phyloP scores from a whole-genome alignment of 2,888 invertebrate genomes.

The Acleris emargana region DNA sequence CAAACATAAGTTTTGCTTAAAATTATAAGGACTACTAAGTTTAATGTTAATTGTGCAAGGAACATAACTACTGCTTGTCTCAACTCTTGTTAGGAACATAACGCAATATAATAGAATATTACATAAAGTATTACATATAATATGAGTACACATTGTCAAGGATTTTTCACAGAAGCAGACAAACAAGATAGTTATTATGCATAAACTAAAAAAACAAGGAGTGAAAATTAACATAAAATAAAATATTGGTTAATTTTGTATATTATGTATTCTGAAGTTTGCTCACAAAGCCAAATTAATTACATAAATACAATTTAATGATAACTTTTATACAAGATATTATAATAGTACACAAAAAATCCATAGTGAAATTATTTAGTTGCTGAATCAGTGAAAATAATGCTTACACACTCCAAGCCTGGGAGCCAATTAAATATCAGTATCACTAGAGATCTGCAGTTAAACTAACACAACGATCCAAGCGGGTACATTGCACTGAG shows the following conservation, averaged over 20 bases:
- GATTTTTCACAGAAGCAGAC: too few relatives aligned
- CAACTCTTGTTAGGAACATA: too few relatives aligned
- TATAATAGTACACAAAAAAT: slow-evolving; percentile 77
- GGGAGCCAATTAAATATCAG: slow-evolving; percentile 62
- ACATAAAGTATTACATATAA: too few relatives aligned
- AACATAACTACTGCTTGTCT: too few relatives aligned
- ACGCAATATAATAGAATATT: too few relatives aligned
- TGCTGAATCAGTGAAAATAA: slow-evolving; percentile 62
- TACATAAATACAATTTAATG: slow-evolving; percentile 82
- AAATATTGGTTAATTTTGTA: slow-evolving; percentile 80
- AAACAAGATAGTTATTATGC: background rate
- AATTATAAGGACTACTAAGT: too few relatives aligned
- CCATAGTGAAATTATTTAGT: slow-evolving; percentile 67
- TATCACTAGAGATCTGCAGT: slow-evolving; percentile 70
- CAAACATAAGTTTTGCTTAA: too few relatives aligned
- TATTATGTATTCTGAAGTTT: slow-evolving; percentile 82
- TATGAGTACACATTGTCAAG: too few relatives aligned
- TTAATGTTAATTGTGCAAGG: too few relatives aligned
- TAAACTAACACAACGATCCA: slow-evolving; percentile 57
- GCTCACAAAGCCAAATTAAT: slow-evolving; percentile 83
- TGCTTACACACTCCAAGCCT: slow-evolving; percentile 65
- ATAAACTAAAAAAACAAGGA: slow-evolving; percentile 5
- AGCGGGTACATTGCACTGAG: slow-evolving; percentile 58
- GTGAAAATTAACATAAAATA: slow-evolving; percentile 53
- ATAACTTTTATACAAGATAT: slow-evolving; percentile 81